Evolutionary conservation across 2,888 invertebrate species (phyloP).

Genomic region (Eulithis testata): DNA sequence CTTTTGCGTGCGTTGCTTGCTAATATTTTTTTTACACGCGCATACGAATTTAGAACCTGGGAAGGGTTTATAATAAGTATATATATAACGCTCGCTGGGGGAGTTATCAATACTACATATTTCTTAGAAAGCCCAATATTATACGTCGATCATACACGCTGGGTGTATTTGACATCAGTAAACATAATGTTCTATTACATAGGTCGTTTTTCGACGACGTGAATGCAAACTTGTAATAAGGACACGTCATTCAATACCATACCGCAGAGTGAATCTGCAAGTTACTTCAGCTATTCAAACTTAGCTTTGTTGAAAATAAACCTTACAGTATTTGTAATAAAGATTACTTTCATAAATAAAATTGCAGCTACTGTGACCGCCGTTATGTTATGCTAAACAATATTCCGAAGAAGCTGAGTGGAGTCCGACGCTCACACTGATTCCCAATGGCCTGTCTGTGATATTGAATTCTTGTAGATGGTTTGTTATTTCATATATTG

Average conservation of each 20-base stretch:
- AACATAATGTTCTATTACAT: slow-evolving; percentile 6
- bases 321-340: slow-evolving; percentile 46
- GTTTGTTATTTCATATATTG: not conserved
- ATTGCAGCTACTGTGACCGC: slow-evolving; percentile 38
- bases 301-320: slow-evolving; percentile 39
- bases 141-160: not conserved
- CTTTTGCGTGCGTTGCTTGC: slow-evolving; percentile 1
- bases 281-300: slow-evolving; percentile 22
- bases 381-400: slow-evolving; percentile 52
- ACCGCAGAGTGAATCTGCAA: slow-evolving; percentile 53
- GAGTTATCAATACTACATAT: no score
- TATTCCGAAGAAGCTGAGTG: slow-evolving; percentile 43
- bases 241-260: slow-evolving; percentile 71
- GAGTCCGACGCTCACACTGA: slow-evolving; percentile 43
- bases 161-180: not conserved
- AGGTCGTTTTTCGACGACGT: slow-evolving; percentile 45
- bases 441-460: slow-evolving; percentile 21
- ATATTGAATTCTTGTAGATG: not conserved
- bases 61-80: no score
- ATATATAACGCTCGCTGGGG: no score
- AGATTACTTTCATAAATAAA: slow-evolving; percentile 21
- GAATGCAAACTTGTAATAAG: slow-evolving; percentile 57
- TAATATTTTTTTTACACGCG: slow-evolving; percentile 7
- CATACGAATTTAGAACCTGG: not conserved
- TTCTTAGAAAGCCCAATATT: no score